These are phyloP conservation scores for Nycteola revayana DNA, from an alignment of 2,888 invertebrate genomes.

Conservation along the genomic window DNA sequence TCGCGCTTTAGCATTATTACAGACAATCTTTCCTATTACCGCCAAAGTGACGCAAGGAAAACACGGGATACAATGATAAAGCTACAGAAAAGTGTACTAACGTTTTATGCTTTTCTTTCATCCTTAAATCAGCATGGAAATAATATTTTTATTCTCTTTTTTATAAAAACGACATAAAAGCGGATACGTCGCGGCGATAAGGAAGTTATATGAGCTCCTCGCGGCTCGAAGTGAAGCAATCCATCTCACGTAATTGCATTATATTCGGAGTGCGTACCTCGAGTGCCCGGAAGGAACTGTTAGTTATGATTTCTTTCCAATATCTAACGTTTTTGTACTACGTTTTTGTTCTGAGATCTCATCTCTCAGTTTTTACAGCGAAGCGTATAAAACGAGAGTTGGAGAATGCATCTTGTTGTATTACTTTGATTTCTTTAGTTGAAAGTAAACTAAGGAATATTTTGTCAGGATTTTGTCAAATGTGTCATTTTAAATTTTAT, in stretches of 20 bases:
- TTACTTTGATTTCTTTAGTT: constrained; percentile 9
- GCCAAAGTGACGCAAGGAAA: no score
- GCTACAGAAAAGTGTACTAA: constrained; percentile 15
- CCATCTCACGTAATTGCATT: constrained; percentile 68
- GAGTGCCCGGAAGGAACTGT: constrained; percentile 44
- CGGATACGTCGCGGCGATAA: constrained; percentile 45
- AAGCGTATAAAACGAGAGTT: constrained; percentile 32
- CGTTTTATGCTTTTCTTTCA: constrained; percentile 28
- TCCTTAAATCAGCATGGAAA: constrained; percentile 32
- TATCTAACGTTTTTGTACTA: constrained; percentile 42
- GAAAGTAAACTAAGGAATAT: no score
- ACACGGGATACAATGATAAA: constrained; percentile 20
- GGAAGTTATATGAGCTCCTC: constrained; percentile 53
- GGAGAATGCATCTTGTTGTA: constrained; percentile 23
- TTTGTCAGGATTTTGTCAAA: no score
- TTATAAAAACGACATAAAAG: constrained; percentile 55
- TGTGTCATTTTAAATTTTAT: no score
- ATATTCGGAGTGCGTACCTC: constrained; percentile 56
- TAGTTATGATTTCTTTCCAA: constrained; percentile 49
- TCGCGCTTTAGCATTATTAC: no score
- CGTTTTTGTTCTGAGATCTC: constrained; percentile 20
- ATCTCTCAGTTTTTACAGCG: constrained; percentile 26
- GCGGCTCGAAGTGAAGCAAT: constrained; percentile 55
- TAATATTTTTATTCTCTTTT: constrained; percentile 48
- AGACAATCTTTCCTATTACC: no score